Conservation (phyloP, 2,113 vertebrate species). For the Cavia porcellus region DNA sequence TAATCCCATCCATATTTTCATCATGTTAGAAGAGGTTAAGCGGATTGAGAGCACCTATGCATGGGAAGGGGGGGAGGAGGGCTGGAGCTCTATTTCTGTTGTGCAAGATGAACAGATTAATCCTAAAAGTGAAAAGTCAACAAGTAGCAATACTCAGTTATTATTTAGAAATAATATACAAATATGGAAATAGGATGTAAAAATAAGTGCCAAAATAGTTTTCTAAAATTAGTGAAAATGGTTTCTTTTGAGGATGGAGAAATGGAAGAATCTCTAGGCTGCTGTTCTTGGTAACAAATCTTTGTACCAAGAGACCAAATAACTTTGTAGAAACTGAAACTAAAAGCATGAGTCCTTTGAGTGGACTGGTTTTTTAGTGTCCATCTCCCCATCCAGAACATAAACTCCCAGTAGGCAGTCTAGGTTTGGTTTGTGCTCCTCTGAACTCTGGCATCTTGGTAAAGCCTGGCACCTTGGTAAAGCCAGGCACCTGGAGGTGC, state of each 20-base stretch:
- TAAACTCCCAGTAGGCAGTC: background rate
- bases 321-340: conserved; percentile 15
- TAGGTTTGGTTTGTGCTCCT: background rate
- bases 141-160: background rate
- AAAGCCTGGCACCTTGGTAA: background rate
- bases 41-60: background rate
- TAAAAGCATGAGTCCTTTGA: background rate
- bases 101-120: background rate
- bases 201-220: background rate
- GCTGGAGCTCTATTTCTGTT: background rate
- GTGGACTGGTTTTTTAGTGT: background rate
- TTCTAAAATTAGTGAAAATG: conserved; percentile 3
- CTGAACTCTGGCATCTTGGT: too few relatives aligned
- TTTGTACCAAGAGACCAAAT: background rate
- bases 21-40: background rate
- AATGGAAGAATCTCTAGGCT: background rate
- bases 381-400: background rate
- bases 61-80: background rate
- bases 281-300: background rate
- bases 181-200: background rate
- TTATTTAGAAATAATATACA: background rate
- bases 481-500: background rate
- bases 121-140: background rate
- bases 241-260: background rate
- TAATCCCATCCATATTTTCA: background rate